phyloP scores from a whole-genome alignment of 2,797 vertebrate genomes.

The Gambelia wislizenii region DNA sequence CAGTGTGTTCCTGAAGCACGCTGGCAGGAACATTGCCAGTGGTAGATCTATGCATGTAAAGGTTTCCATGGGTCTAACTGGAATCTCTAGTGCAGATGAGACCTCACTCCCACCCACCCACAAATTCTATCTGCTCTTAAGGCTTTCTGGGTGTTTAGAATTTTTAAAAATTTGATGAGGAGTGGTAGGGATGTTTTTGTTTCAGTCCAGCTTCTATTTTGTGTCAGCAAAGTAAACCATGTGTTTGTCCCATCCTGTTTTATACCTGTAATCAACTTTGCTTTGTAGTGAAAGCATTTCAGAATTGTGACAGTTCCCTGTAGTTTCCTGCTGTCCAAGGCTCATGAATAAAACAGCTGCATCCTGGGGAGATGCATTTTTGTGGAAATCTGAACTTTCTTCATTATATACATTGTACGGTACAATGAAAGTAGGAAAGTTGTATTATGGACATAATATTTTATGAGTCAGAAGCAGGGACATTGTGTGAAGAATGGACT shows the following conservation, averaged over 20 bases:
- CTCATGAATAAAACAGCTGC: slow-evolving; percentile 50
- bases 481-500: slow-evolving; percentile 61
- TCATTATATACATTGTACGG: slow-evolving; percentile 64
- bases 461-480: slow-evolving; percentile 69
- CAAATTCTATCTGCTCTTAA: neutral
- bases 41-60: neutral
- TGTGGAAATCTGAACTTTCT: slow-evolving; percentile 64
- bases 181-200: neutral
- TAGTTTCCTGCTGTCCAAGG: slow-evolving; percentile 12
- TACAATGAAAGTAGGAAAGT: slow-evolving; percentile 64
- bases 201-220: neutral
- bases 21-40: neutral
- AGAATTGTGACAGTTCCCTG: slow-evolving; percentile 12
- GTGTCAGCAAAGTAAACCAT: no score
- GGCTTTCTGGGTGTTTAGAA: neutral
- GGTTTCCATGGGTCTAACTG: neutral
- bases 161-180: no score
- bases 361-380: slow-evolving; percentile 56
- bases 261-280: slow-evolving; percentile 54
- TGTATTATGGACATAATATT: slow-evolving; percentile 75
- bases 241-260: slow-evolving; percentile 37
- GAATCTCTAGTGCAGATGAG: neutral
- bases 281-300: slow-evolving; percentile 43
- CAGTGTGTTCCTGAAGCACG: neutral
- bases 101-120: neutral